Conservation (phyloP, 2,113 vertebrate genomes). For the Crocuta crocuta region DNA sequence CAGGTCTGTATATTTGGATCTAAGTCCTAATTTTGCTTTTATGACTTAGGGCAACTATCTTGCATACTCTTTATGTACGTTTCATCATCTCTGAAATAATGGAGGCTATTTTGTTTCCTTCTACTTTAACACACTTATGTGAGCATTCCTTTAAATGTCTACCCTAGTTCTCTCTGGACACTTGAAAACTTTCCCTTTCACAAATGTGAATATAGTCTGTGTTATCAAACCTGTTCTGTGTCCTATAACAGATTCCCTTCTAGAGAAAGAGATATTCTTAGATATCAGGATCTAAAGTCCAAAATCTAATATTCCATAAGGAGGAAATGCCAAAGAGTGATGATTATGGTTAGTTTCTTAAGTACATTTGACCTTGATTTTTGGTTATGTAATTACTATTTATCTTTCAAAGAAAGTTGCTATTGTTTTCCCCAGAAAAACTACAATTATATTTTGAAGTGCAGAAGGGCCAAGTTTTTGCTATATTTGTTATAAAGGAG, state of each 20-base stretch:
- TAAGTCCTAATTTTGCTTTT: background rate
- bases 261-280: background rate
- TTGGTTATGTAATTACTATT: background rate
- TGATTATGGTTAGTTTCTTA: background rate
- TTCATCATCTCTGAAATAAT: background rate
- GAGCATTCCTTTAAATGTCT: background rate
- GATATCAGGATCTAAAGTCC: background rate
- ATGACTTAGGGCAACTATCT: background rate
- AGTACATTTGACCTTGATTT: background rate
- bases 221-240: background rate
- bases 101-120: background rate
- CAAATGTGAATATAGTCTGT: background rate
- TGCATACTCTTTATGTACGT: background rate
- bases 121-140: background rate
- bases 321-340: background rate
- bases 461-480: background rate
- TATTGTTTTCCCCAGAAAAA: background rate
- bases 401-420: background rate
- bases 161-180: background rate
- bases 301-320: background rate
- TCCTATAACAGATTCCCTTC: background rate
- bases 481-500: background rate
- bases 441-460: background rate
- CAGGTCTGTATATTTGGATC: background rate
- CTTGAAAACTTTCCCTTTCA: background rate